Evolutionary conservation across 1,140 invertebrate species (phyloP).

Genomic region (Hermatobates lingyangjiaoensis): DNA sequence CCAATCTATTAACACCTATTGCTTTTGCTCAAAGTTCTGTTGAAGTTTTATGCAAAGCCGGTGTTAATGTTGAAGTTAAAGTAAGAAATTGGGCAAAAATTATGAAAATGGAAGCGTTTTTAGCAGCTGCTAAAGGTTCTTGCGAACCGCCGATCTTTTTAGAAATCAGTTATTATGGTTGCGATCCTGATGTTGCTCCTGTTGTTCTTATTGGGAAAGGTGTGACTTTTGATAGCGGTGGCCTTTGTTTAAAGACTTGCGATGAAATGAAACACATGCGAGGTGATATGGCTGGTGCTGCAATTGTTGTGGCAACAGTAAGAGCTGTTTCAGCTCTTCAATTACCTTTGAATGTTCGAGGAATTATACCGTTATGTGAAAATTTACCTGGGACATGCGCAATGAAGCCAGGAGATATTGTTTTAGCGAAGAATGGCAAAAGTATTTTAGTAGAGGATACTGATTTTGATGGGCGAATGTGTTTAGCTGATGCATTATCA

Average conservation of each 20-base stretch:
- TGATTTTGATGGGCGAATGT: constrained; percentile 41
- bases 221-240: constrained; percentile 46
- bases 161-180: constrained; percentile 32
- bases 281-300: constrained; percentile 49
- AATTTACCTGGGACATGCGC: constrained; percentile 40
- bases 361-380: constrained; percentile 36
- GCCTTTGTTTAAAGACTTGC: constrained; percentile 38
- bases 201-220: constrained; percentile 31
- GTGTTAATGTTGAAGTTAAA: constrained; percentile 29
- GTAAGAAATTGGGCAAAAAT: constrained; percentile 36
- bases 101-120: constrained; percentile 39
- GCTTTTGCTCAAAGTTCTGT: constrained; percentile 32
- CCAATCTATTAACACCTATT: constrained; percentile 41
- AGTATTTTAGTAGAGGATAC: constrained; percentile 43
- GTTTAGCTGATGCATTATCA: constrained; percentile 40
- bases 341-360: constrained; percentile 34
- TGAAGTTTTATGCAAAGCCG: constrained; percentile 25
- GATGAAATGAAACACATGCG: constrained; percentile 38
- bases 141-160: constrained; percentile 39
- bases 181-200: constrained; percentile 25
- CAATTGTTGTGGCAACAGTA: constrained; percentile 32
- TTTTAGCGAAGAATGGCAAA: constrained; percentile 41
- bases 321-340: constrained; percentile 30
- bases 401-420: constrained; percentile 41
- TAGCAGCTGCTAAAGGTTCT: constrained; percentile 38